These are phyloP conservation scores for Ianthella basta DNA, from an alignment of 37 sponge, comb jelly and placozoan species.

Conservation along the genomic window DNA sequence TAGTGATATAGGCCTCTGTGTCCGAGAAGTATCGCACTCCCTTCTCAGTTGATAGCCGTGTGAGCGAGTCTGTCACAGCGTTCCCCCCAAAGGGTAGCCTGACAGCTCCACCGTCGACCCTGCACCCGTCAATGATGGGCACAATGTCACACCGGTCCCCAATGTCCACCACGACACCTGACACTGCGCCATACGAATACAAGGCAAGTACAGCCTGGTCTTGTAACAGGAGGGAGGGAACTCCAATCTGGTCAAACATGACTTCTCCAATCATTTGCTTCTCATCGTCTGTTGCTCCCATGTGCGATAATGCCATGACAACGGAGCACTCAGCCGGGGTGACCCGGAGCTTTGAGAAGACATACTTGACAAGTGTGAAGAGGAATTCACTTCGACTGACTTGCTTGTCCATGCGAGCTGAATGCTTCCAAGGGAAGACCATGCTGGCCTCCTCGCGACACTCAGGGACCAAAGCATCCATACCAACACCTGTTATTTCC, in stretches of 20 bases:
- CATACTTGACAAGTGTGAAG: neutral
- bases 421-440: slow-evolving; percentile 56
- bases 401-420: slow-evolving; percentile 52
- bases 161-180: slow-evolving; percentile 80
- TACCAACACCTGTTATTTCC: slow-evolving; percentile 47
- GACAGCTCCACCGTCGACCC: slow-evolving; percentile 58
- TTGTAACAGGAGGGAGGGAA: slow-evolving; percentile 61
- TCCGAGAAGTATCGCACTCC: slow-evolving; percentile 85
- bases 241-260: slow-evolving; percentile 37
- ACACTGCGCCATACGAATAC: slow-evolving; percentile 77
- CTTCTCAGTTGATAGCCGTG: slow-evolving; percentile 55
- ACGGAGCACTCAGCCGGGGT: slow-evolving; percentile 38
- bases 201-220: slow-evolving; percentile 76
- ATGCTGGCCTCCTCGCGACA: slow-evolving; percentile 27
- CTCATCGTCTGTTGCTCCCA: slow-evolving; percentile 50
- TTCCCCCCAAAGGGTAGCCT: slow-evolving; percentile 70
- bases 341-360: slow-evolving; percentile 30
- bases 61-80: slow-evolving; percentile 70
- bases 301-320: slow-evolving; percentile 26
- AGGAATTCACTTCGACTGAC: slow-evolving; percentile 11
- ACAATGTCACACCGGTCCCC: slow-evolving; percentile 81
- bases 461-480: slow-evolving; percentile 57
- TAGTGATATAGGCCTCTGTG: slow-evolving; percentile 70
- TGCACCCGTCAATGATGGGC: slow-evolving; percentile 73
- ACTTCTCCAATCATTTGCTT: slow-evolving; percentile 29